These are phyloP conservation scores for Odontomyia ornata DNA, from an alignment of 2,888 invertebrate genomes.

Conservation along the genomic window DNA sequence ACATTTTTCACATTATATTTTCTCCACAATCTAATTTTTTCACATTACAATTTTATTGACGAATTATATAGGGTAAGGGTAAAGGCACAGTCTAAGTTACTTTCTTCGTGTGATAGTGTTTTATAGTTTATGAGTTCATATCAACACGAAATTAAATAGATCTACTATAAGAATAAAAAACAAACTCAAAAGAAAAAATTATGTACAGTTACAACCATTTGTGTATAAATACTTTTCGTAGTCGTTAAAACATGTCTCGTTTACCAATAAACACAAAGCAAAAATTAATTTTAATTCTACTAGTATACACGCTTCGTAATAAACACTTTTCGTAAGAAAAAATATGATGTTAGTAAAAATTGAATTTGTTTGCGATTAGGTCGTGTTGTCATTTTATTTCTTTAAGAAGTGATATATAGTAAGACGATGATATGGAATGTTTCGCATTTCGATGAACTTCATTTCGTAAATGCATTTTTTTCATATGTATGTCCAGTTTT, in stretches of 20 bases:
- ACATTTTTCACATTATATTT: no score
- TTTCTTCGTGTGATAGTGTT: slow-evolving; percentile 36
- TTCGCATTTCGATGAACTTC: slow-evolving; percentile 45
- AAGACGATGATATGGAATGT: slow-evolving; percentile 49
- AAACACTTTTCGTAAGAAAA: not conserved
- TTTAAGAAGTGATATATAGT: slow-evolving; percentile 3
- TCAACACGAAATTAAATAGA: not conserved
- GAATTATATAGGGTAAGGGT: slow-evolving; percentile 44
- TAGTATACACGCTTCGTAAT: slow-evolving; percentile 21
- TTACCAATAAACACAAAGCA: not conserved
- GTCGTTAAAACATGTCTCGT: not conserved
- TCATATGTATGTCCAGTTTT: no score
- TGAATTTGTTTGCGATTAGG: slow-evolving; percentile 33
- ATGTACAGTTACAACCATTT: not conserved
- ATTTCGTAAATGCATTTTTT: slow-evolving; percentile 47
- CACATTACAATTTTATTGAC: slow-evolving; percentile 35
- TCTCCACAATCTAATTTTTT: not conserved
- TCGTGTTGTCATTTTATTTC: slow-evolving; percentile 41
- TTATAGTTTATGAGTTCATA: slow-evolving; percentile 34
- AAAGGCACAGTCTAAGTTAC: slow-evolving; percentile 50
- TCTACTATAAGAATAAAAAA: no score
- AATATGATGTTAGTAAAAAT: slow-evolving; percentile 13
- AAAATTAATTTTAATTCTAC: not conserved
- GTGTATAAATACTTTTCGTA: not conserved
- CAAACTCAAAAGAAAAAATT: not conserved